Percentiles rank a stretch among this genome's conserved stretches.
Evolutionary conservation across 2,113 vertebrate genomes (phyloP).

Genomic region (Clarias magur): DNA sequence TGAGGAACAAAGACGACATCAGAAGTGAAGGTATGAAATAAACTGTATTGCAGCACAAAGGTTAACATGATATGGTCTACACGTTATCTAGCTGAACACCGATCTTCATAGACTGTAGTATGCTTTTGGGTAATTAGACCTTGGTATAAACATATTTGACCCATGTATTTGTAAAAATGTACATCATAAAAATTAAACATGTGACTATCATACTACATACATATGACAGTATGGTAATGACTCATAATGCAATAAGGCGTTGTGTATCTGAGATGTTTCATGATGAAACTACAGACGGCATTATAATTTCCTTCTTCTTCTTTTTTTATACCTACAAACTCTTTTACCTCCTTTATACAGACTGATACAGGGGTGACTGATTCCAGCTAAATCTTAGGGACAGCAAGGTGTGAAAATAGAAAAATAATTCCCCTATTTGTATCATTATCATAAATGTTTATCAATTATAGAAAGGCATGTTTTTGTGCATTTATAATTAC

Average conservation of each 20-base stretch:
- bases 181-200: background rate
- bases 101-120: background rate
- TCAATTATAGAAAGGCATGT: background rate
- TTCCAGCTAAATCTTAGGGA: background rate
- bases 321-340: too few species aligned
- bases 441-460: background rate
- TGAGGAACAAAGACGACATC: constrained; percentile 56
- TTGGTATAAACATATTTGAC: background rate
- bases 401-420: too few species aligned
- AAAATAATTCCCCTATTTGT: background rate
- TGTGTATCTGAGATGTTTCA: background rate
- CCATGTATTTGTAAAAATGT: background rate
- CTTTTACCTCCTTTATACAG: background rate
- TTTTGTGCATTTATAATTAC: background rate
- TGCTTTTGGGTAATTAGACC: background rate
- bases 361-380: background rate
- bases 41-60: background rate
- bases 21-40: background rate
- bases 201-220: background rate
- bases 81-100: background rate
- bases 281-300: background rate
- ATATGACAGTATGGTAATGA: background rate
- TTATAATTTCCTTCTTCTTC: background rate
- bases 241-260: background rate
- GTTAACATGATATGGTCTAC: background rate